Conservation (phyloP, 2,888 invertebrate genomes). For the Meandrusa payeni region DNA sequence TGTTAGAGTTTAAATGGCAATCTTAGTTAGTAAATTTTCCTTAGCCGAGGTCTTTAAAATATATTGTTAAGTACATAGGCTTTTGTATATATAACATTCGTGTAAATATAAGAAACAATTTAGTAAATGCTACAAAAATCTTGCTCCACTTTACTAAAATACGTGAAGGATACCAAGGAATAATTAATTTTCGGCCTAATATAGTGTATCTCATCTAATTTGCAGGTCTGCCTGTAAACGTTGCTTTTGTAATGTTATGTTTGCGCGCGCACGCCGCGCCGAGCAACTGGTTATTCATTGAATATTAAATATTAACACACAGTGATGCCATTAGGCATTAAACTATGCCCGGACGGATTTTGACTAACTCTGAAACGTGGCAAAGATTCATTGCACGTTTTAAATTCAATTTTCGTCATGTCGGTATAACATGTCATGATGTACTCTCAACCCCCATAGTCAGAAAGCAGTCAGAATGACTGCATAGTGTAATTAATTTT, state of each 20-base stretch:
- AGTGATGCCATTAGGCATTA: conserved; percentile 18
- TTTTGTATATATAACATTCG: too few relatives aligned
- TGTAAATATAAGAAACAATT: too few relatives aligned
- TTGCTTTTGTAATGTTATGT: conserved; percentile 11
- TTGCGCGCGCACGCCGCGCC: conserved; percentile 19
- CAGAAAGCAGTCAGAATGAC: too few relatives aligned
- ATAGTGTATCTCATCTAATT: conserved; percentile 9
- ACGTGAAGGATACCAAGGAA: not conserved
- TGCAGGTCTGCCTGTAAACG: conserved; percentile 14
- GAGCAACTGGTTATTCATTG: conserved; percentile 35
- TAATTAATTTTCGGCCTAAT: conserved; percentile 7
- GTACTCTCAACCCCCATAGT: too few relatives aligned
- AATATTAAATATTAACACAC: conserved; percentile 26
- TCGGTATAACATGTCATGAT: too few relatives aligned
- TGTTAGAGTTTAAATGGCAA: too few relatives aligned
- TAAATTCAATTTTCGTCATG: too few relatives aligned
- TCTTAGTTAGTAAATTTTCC: too few relatives aligned
- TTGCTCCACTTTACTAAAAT: not conserved
- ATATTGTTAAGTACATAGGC: too few relatives aligned
- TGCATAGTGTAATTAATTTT: too few relatives aligned
- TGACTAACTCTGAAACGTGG: not conserved
- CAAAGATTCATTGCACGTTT: conserved; percentile 8
- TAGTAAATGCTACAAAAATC: not conserved
- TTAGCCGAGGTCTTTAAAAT: too few relatives aligned
- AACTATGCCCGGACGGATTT: not conserved